phyloP scores from a whole-genome alignment of 1,140 invertebrate species.

The Leptinotarsa texana region DNA sequence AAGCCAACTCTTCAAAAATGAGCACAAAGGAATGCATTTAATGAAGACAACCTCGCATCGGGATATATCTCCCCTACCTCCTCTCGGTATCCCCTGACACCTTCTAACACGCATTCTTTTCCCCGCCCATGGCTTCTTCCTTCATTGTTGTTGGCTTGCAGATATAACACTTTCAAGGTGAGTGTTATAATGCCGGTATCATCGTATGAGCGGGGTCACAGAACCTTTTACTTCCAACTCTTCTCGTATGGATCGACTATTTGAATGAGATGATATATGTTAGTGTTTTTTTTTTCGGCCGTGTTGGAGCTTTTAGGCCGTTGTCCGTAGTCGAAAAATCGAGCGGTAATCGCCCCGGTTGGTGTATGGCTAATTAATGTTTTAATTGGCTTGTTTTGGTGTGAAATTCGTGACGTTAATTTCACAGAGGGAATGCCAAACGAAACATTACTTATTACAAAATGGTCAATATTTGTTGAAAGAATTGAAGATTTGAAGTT shows the following conservation, averaged over 20 bases:
- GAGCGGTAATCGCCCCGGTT: not conserved
- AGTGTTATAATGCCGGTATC: slow-evolving; percentile 26
- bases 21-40: slow-evolving; percentile 3
- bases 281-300: slow-evolving; percentile 8
- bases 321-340: not conserved
- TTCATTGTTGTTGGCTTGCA: slow-evolving; percentile 26
- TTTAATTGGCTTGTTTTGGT: no score
- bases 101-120: slow-evolving; percentile 3
- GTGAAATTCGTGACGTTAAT: no score
- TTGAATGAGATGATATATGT: slow-evolving; percentile 23
- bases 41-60: not conserved
- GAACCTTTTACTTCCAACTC: slow-evolving; percentile 24
- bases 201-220: slow-evolving; percentile 25
- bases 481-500: no score
- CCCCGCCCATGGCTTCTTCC: slow-evolving; percentile 15
- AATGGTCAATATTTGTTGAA: no score
- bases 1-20: no score
- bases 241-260: slow-evolving; percentile 19
- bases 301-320: not conserved
- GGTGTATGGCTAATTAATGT: no score
- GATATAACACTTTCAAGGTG: slow-evolving; percentile 30
- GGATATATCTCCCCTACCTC: not conserved
- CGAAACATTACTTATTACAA: no score
- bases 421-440: no score
- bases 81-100: not conserved